Conservation (phyloP, 2,888 invertebrate genomes). For the Orchesellides sinensis region DNA sequence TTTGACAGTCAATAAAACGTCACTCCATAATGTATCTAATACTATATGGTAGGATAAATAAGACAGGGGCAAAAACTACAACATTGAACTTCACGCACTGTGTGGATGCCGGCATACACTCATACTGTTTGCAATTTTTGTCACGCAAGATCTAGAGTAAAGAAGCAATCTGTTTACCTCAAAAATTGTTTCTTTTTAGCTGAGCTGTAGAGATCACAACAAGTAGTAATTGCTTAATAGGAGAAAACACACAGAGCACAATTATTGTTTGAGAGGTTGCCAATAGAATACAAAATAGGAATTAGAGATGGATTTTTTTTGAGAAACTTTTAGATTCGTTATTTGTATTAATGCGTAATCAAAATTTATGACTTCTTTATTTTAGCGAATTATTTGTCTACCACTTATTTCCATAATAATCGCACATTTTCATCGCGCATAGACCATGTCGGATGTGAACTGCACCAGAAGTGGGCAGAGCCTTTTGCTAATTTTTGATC, state of each 20-base stretch:
- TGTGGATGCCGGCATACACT: no score
- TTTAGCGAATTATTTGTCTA: neutral
- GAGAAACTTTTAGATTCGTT: neutral
- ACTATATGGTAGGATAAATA: no score
- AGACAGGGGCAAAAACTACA: neutral
- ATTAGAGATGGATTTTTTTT: neutral
- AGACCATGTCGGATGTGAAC: no score
- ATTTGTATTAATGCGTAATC: neutral
- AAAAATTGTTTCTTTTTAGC: neutral
- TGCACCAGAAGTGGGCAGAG: no score
- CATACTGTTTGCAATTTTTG: no score
- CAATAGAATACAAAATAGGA: neutral
- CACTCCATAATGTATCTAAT: no score
- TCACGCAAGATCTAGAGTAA: no score
- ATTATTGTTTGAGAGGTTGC: no score
- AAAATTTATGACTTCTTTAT: neutral
- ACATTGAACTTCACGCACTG: neutral
- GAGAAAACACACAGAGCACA: neutral
- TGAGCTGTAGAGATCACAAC: neutral
- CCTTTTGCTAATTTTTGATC: no score
- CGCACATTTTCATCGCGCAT: no score
- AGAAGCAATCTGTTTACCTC: conserved; percentile 1
- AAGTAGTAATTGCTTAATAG: neutral
- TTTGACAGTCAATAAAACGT: neutral
- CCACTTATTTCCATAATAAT: no score